These are phyloP conservation scores for Pleuronectes platessa DNA, from an alignment of 2,113 vertebrate genomes.

Conservation along the genomic window DNA sequence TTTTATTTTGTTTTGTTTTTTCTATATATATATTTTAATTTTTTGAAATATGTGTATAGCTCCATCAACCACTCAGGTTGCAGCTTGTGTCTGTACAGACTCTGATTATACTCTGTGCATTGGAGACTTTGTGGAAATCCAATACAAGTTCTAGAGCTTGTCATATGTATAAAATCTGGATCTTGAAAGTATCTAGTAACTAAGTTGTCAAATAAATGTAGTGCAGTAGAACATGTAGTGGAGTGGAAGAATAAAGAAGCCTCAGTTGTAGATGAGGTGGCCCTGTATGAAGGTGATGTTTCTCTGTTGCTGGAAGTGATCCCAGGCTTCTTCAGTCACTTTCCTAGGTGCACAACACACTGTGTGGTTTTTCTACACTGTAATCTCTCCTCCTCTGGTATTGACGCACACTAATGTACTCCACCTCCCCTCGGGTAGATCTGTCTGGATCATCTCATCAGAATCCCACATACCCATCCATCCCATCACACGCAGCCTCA, in stretches of 20 bases:
- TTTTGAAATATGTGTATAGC: too few relatives aligned
- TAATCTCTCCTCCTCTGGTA: constrained; percentile 40
- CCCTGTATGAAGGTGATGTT: constrained; percentile 24
- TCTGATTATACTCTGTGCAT: too few relatives aligned
- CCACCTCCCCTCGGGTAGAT: constrained; percentile 47
- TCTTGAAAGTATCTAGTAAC: background rate
- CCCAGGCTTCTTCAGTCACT: constrained; percentile 18
- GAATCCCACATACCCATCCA: constrained; percentile 55
- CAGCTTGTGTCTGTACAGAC: too few relatives aligned
- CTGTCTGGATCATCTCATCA: constrained; percentile 70
- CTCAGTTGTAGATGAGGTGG: background rate
- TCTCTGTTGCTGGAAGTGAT: constrained; percentile 32
- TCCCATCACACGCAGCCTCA: constrained; percentile 11
- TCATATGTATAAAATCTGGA: background rate
- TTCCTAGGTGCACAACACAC: constrained; percentile 23
- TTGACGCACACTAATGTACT: constrained; percentile 65
- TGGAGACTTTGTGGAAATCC: too few relatives aligned
- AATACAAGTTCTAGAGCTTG: background rate
- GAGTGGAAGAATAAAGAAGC: background rate
- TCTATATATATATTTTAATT: too few relatives aligned
- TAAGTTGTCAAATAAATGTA: background rate
- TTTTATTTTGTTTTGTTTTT: too few relatives aligned
- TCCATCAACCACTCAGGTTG: too few relatives aligned
- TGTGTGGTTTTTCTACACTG: constrained; percentile 16
- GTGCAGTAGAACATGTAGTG: background rate